Conservation (phyloP, 2,113 vertebrate genomes). For the Oncorhynchus clarkii region DNA sequence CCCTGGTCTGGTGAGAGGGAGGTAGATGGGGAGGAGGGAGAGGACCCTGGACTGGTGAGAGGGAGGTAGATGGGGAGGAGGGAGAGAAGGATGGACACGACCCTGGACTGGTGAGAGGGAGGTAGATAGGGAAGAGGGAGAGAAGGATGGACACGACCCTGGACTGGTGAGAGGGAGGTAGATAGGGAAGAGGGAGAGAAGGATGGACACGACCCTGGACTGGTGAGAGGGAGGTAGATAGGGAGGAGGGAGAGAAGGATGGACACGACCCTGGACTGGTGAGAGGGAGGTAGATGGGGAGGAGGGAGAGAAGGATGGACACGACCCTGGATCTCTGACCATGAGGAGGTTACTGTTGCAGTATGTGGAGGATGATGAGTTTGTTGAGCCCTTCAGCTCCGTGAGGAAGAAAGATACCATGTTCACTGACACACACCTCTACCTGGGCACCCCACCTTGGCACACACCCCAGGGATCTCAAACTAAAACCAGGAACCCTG, state of each 20-base stretch:
- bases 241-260: too few relatives aligned
- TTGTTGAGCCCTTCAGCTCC: conserved; percentile 84
- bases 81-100: too few relatives aligned
- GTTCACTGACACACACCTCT: conserved; percentile 86
- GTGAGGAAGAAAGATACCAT: conserved; percentile 86
- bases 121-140: neutral
- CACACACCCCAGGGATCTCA: neutral
- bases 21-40: neutral
- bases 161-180: neutral
- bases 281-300: neutral
- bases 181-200: neutral
- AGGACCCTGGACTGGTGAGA: neutral
- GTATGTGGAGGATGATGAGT: conserved; percentile 87
- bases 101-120: neutral
- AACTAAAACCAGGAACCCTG: too few relatives aligned
- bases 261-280: neutral
- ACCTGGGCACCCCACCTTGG: conserved; percentile 51
- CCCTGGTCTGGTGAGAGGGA: neutral
- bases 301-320: neutral
- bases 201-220: conserved; percentile 72
- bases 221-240: conserved; percentile 75
- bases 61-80: neutral
- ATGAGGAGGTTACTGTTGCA: conserved; percentile 57
- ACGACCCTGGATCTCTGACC: too few relatives aligned
- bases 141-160: neutral